Evolutionary conservation across 1,140 invertebrate genomes (phyloP), one percentile per base, ranked within the genome.

Genomic region (Helicoverpa armigera): DNA sequence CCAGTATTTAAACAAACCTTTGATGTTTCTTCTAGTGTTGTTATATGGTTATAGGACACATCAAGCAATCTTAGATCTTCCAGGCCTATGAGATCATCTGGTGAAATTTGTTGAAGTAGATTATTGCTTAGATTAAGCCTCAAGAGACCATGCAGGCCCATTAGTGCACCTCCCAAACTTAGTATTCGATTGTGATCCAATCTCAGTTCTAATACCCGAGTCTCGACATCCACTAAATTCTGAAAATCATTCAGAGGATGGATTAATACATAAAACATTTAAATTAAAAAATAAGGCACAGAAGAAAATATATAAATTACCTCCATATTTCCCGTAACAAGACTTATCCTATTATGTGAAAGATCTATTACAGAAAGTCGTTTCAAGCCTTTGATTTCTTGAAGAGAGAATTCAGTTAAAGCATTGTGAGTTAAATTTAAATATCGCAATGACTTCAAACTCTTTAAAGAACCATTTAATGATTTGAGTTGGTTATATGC

Each of bases 401-500:
- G 96, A 85, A 98, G 96, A 0, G 97, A 97, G 90, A 98, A 98
- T 87, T 97, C 97, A 3, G 94, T 94, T 0, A 98, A 92, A n/a
- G 96, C 94, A 89, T 98, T 98, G 87, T 97, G 96, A 0, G 97
- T 97, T 48, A 98, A 93, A 91, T 98, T 98, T 2, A 97, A 94
- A 63, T 95, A 96, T 78, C 95, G 96, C 9, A 98, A 90, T 2
- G 96, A 96, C 84, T 96, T 96, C 13, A 98, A 92, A 11, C 96
- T 96, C 80, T 96, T 95, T n/a, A 98, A 87, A 0, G 97, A 97
- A n/a, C 96, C 96, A 86, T 97, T 98, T 35, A 98, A 87, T 0
- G 96, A 96, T 29, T 95, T 96, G 1, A 98, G 90, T 63, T 96
- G 95, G 89, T 98, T 98, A 84, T 97, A 96, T 0, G 96, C 96